phyloP scores from a whole-genome alignment of 2,888 invertebrate species.

The Drosophila testacea region DNA sequence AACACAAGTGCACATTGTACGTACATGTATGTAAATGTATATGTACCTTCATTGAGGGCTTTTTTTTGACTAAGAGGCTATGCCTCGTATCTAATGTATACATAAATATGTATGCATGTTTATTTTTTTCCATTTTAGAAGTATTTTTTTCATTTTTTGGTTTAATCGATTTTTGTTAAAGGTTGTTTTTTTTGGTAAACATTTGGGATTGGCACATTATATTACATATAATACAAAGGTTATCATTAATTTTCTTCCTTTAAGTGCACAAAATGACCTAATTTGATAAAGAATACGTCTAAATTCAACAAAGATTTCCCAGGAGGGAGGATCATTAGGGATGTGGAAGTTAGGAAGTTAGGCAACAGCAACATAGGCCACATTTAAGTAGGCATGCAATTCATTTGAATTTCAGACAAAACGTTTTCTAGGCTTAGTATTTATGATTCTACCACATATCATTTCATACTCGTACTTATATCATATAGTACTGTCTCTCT shows the following conservation, averaged over 20 bases:
- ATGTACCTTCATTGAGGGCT: slow-evolving; percentile 34
- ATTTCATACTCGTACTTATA: slow-evolving; percentile 9
- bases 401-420: slow-evolving; percentile 9
- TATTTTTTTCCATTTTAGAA: slow-evolving; percentile 12
- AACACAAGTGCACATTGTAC: slow-evolving; percentile 12
- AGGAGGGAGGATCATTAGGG: background rate
- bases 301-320: slow-evolving; percentile 21
- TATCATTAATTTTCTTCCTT: slow-evolving; percentile 19
- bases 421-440: slow-evolving; percentile 14
- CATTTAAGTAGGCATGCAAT: slow-evolving; percentile 19
- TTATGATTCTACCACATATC: background rate
- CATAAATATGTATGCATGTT: slow-evolving; percentile 47
- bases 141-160: slow-evolving; percentile 17
- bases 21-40: slow-evolving; percentile 10
- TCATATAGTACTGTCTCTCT: slow-evolving; percentile 6
- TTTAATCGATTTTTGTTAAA: slow-evolving; percentile 11
- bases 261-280: slow-evolving; percentile 46
- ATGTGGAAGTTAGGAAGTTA: background rate
- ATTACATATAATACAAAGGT: slow-evolving; percentile 77
- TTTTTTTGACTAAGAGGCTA: slow-evolving; percentile 67
- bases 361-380: slow-evolving; percentile 32
- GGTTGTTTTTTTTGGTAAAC: slow-evolving; percentile 36
- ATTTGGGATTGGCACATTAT: slow-evolving; percentile 74
- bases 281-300: slow-evolving; percentile 8
- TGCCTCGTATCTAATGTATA: slow-evolving; percentile 73